Conservation (phyloP, 2,113 vertebrate genomes). For the Halcyon senegalensis region DNA sequence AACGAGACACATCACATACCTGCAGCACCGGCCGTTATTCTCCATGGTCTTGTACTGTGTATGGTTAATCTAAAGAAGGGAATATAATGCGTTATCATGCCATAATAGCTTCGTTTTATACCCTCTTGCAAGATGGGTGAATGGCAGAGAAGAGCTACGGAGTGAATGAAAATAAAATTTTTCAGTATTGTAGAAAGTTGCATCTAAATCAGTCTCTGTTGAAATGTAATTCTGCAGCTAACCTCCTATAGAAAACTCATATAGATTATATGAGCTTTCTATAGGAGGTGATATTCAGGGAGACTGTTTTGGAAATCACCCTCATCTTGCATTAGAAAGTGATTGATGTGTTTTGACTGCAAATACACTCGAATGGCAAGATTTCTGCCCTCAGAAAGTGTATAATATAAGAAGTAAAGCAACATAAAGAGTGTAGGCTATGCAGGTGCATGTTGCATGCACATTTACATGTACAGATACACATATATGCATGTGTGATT, state of each 20-base stretch:
- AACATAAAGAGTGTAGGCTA: neutral
- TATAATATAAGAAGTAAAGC: neutral
- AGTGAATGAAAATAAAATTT: neutral
- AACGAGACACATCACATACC: neutral
- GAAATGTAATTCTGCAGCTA: neutral
- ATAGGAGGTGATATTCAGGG: neutral
- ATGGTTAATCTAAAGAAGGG: neutral
- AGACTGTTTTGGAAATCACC: neutral
- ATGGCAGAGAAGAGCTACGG: neutral
- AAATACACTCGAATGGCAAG: neutral
- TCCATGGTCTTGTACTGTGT: neutral
- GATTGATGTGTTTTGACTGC: neutral
- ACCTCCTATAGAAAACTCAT: neutral
- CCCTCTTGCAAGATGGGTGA: neutral
- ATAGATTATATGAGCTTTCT: neutral
- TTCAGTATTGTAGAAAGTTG: neutral
- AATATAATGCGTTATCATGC: neutral
- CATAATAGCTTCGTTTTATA: constrained; percentile 2
- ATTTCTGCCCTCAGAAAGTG: neutral
- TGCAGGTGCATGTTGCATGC: rapidly evolving
- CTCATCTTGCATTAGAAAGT: neutral
- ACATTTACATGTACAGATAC: neutral
- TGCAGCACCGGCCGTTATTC: neutral
- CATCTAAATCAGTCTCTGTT: neutral
- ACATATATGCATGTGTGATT: neutral